A percentile compares a stretch with the other conserved stretches of the same genome.
These are phyloP conservation scores for Tychaedon coryphoeus DNA, from an alignment of 2,113 vertebrate genomes.

Conservation along the genomic window DNA sequence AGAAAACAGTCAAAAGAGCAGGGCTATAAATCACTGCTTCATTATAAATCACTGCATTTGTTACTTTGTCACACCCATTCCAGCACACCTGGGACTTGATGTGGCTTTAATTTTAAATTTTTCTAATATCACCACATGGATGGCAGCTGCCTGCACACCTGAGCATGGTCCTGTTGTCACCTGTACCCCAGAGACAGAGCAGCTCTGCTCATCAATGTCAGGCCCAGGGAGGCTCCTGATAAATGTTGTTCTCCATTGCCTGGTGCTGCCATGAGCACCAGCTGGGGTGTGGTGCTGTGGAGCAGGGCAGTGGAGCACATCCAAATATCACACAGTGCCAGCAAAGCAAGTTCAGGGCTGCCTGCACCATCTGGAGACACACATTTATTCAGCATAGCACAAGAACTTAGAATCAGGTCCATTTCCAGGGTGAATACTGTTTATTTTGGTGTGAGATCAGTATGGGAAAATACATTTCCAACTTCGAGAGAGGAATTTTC, in stretches of 20 bases:
- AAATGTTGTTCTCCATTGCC: background rate
- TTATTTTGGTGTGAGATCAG: background rate
- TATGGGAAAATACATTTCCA: background rate
- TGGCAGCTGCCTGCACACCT: background rate
- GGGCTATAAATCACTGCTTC: background rate
- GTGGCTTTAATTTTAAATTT: background rate
- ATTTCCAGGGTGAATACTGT: background rate
- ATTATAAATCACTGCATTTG: background rate
- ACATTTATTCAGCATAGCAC: background rate
- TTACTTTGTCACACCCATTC: background rate
- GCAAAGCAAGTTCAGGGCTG: conserved; percentile 18
- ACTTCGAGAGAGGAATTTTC: background rate
- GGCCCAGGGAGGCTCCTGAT: background rate
- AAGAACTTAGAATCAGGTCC: background rate
- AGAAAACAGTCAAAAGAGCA: background rate
- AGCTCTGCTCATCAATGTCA: background rate
- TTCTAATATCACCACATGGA: fast-evolving
- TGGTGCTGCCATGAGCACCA: background rate
- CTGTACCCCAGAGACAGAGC: background rate
- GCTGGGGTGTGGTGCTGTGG: background rate
- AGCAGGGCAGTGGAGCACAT: background rate
- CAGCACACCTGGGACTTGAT: background rate
- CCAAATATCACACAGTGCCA: background rate
- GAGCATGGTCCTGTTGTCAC: background rate
- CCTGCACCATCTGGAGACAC: background rate